phyloP scores from a whole-genome alignment of 1,140 invertebrate species.

The Limonius californicus region DNA sequence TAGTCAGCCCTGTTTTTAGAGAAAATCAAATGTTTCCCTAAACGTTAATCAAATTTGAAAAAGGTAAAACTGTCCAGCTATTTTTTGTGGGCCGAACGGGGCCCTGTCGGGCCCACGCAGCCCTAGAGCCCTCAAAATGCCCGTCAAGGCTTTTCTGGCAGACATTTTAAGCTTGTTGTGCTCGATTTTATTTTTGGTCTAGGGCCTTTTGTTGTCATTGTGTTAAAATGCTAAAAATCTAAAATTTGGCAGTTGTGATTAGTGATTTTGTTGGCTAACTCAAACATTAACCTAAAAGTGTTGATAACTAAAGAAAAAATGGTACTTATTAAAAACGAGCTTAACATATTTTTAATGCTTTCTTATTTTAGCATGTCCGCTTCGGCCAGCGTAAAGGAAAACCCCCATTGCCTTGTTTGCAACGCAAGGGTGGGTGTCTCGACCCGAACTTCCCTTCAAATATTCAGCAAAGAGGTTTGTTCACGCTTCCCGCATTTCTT shows the following conservation, averaged over 20 bases:
- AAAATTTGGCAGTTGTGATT: slow-evolving; percentile 1
- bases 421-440: slow-evolving; percentile 53
- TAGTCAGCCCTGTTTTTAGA: slow-evolving; percentile 43
- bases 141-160: not conserved
- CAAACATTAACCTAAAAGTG: too few species aligned
- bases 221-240: slow-evolving; percentile 7
- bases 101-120: too few species aligned
- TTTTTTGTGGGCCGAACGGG: not conserved
- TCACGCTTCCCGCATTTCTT: not conserved
- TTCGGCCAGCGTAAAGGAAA: slow-evolving; percentile 13
- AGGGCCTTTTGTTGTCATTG: slow-evolving; percentile 16
- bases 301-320: too few species aligned
- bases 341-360: too few species aligned
- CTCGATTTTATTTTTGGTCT: slow-evolving; percentile 6
- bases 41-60: slow-evolving; percentile 39
- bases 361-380: slow-evolving; percentile 32
- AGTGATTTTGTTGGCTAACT: too few species aligned
- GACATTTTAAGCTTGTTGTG: not conserved
- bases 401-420: slow-evolving; percentile 54
- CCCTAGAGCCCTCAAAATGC: not conserved
- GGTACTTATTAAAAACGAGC: too few species aligned
- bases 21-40: slow-evolving; percentile 47
- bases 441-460: slow-evolving; percentile 52
- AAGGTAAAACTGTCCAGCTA: slow-evolving; percentile 34
- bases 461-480: slow-evolving; percentile 48